Evolutionary conservation across 2,888 invertebrate species (phyloP).

Genomic region (Drosophila percnosoma): DNA sequence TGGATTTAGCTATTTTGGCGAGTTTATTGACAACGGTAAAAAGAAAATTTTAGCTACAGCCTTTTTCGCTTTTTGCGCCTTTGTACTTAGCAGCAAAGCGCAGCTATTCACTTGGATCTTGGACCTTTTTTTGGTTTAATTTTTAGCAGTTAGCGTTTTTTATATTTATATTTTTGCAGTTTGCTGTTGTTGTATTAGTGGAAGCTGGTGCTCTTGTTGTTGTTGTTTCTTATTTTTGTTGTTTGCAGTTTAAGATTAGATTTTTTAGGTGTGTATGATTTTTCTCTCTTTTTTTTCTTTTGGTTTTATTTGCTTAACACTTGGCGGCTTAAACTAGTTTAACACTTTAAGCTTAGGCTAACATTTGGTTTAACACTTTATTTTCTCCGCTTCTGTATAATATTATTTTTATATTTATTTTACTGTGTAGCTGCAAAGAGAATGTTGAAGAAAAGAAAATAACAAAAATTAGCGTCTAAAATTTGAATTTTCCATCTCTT

Average conservation of each 20-base stretch:
- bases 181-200: constrained; percentile 46
- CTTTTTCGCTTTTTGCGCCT: constrained; percentile 17
- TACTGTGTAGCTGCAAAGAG: constrained; percentile 66
- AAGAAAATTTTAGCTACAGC: constrained; percentile 52
- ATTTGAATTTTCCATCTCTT: constrained; percentile 22
- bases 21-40: constrained; percentile 73
- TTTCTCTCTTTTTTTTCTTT: constrained; percentile 12
- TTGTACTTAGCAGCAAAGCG: constrained; percentile 33
- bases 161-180: constrained; percentile 9
- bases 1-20: constrained; percentile 85
- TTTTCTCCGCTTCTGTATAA: constrained; percentile 32
- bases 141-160: constrained; percentile 19
- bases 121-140: constrained; percentile 15
- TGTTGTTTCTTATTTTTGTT: constrained; percentile 1
- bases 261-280: neutral
- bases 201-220: constrained; percentile 38
- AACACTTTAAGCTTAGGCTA: constrained; percentile 76
- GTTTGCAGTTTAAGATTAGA: constrained; percentile 17
- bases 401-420: constrained; percentile 27
- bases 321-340: constrained; percentile 67
- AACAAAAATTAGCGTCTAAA: constrained; percentile 55
- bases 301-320: constrained; percentile 49
- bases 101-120: constrained; percentile 43
- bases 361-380: constrained; percentile 77
- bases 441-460: constrained; percentile 45